Conservation (phyloP, 2,888 invertebrate genomes). For the Elysia crispata region DNA sequence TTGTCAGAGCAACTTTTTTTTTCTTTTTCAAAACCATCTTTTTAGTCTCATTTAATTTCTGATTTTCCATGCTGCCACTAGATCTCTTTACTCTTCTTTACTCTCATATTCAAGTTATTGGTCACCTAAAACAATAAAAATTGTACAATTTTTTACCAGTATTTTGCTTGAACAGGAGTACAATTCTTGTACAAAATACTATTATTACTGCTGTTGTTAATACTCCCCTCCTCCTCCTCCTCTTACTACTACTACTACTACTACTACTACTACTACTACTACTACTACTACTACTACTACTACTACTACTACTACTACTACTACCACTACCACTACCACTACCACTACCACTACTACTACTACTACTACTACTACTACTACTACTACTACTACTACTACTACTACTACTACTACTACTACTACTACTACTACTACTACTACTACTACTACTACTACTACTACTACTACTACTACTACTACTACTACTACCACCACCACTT, state of each 20-base stretch:
- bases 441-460: not conserved
- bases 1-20: too few species aligned
- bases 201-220: not conserved
- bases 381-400: not conserved
- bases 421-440: conserved; percentile 2
- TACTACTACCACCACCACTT: not conserved
- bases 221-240: too few species aligned
- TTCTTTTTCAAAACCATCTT: too few species aligned
- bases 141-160: too few species aligned
- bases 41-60: too few species aligned
- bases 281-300: not conserved
- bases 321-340: not conserved
- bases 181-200: too few species aligned
- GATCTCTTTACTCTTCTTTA: too few species aligned
- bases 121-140: too few species aligned
- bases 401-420: not conserved
- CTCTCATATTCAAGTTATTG: too few species aligned
- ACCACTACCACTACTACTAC: not conserved
- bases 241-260: too few species aligned
- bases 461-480: not conserved
- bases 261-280: not conserved
- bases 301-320: not conserved
- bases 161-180: too few species aligned
- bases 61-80: too few species aligned
- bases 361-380: not conserved